phyloP scores from a whole-genome alignment of 2,888 invertebrate species.

The Rotaria socialis region DNA sequence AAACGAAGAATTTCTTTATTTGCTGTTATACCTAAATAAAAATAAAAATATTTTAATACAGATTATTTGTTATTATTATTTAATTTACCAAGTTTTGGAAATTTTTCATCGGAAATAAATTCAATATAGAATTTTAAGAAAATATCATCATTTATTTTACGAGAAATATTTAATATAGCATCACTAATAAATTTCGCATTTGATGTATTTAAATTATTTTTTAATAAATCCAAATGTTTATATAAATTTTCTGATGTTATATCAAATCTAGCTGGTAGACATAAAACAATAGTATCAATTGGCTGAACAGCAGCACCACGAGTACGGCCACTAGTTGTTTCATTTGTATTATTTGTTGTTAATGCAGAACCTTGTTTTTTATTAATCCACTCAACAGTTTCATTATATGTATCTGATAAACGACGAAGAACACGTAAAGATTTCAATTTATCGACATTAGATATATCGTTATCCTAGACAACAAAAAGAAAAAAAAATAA shows the following conservation, averaged over 20 bases:
- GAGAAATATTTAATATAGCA: background rate
- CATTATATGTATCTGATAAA: background rate
- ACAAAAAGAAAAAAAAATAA: background rate
- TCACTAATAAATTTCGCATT: slow-evolving; percentile 21
- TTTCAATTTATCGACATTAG: background rate
- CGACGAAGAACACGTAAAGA: background rate
- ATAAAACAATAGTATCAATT: background rate
- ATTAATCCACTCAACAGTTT: background rate
- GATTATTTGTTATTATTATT: background rate
- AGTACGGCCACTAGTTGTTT: background rate
- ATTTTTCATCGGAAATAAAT: background rate
- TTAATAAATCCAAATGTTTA: background rate
- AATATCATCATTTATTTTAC: background rate
- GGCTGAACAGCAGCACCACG: background rate
- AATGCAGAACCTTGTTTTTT: background rate
- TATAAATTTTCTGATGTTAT: background rate
- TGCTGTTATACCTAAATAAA: background rate
- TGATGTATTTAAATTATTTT: background rate
- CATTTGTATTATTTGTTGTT: background rate
- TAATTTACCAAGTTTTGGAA: background rate
- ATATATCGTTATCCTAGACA: background rate
- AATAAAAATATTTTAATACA: background rate
- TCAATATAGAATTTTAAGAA: background rate
- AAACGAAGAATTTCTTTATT: slow-evolving; percentile 32
- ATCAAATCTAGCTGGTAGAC: slow-evolving; percentile 11